Evolutionary conservation across 2,888 invertebrate species (phyloP).

Genomic region (Orthonychiurus folsomi): DNA sequence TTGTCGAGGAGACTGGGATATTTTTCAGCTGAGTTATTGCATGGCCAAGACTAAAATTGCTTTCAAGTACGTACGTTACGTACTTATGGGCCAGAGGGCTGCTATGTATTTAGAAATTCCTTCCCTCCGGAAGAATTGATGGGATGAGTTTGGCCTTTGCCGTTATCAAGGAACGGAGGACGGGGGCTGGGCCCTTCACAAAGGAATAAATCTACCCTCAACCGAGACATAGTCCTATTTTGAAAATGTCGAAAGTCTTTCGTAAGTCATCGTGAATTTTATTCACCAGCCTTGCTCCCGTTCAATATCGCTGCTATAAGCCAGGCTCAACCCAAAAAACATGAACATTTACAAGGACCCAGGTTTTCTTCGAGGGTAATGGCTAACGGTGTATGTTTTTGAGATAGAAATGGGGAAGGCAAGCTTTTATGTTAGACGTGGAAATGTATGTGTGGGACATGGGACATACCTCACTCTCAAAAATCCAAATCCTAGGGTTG

Average conservation of each 20-base stretch:
- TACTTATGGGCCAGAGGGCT: too few species aligned
- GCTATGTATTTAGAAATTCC: not conserved
- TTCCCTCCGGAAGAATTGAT: not conserved
- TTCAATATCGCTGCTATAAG: not conserved
- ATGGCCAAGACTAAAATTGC: too few species aligned
- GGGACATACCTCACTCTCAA: too few species aligned
- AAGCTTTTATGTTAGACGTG: not conserved
- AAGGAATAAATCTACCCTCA: not conserved
- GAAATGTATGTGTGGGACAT: not conserved
- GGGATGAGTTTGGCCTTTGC: not conserved
- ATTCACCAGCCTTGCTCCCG: not conserved
- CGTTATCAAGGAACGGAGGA: not conserved
- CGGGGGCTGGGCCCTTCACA: not conserved
- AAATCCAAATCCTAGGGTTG: too few species aligned
- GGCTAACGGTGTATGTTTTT: too few species aligned
- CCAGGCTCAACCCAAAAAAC: not conserved
- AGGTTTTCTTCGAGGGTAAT: too few species aligned
- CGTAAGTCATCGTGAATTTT: not conserved
- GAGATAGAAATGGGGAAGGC: too few species aligned
- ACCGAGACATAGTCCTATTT: constrained; percentile 1
- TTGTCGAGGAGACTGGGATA: too few species aligned
- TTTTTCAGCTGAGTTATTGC: too few species aligned
- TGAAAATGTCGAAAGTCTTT: not conserved
- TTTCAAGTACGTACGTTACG: too few species aligned
- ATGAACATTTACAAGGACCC: not conserved